Base-by-base conservation (phyloP, 2,888 invertebrate genomes). In the Eucriotettix oculatus region DNA sequence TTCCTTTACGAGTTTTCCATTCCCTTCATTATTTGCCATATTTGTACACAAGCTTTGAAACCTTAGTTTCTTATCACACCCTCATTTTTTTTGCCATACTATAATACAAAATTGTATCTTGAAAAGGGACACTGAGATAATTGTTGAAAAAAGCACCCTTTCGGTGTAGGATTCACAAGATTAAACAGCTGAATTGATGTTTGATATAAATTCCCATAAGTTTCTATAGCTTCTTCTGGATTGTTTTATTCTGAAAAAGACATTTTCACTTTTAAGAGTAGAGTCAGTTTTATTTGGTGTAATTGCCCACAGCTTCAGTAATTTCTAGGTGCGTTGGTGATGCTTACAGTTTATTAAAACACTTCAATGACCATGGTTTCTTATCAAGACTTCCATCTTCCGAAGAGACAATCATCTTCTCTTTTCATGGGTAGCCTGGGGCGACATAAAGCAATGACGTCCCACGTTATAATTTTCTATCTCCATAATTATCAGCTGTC, bases 321-420 rank as follows among this genome's bases (percentile, higher is more conserved):
- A 44, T 44, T 44, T 44, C 44, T 44, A 14, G 10, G 44, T 14
- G 10, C 10, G 10, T 44, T 44, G 10, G 10, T 44, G 44, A 44
- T 44, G 44, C 44, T 11, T 44, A 44, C 10, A 44, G 44, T 14
- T 44, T 14, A 44, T 44, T 10, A 14, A 10, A 11, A 11, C 10
- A 44, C 44, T 44, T 44, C 14, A 44, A 10, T 44, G 44, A 44
- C 44, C n/a, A 56, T 56, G 1, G 14, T 56, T 2, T 56, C 40
- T 56, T 56, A 40, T 14, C 14, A 56, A 41, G 29, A 48, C 42
- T 44, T 11, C n/a, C 16, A 16, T 62, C 66, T 64, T 66, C 73
- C 74, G n/a, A n/a, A n/a, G n/a, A n/a, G n/a, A n/a, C n/a, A n/a
- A n/a, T n/a, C n/a, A n/a, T n/a, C n/a, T n/a, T n/a, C n/a, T n/a